Base-by-base conservation (phyloP, 2,888 invertebrate species). In the Muschampia plurimacula region DNA sequence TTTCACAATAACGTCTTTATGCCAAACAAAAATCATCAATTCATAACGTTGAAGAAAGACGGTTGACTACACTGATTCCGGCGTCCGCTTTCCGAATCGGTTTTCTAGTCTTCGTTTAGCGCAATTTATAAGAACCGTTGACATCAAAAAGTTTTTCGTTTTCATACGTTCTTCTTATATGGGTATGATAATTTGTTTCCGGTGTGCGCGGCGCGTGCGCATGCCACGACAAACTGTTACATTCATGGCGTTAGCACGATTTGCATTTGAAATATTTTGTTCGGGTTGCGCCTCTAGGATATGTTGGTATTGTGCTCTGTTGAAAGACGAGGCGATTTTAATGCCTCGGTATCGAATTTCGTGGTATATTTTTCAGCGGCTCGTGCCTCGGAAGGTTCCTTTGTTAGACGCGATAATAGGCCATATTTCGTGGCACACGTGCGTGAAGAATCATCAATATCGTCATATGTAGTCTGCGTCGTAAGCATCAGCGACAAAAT, bases 161-260 rank as follows among this genome's bases (percentile, higher is more conserved):
- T 92, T 89, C 85, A 84, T 89, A 86, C 89, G 86, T 83, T 86
- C 93, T 85, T 86, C 93, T 84, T 93, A 93, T 92, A 94, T 92
- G 94, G 94, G 84, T 92, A 94, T 93, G 94, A 93, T 93, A 94
- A 94, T 94, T 93, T 93, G 90, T 94, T 92, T 93, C 94, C 94
- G 94, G 93, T 90, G 88, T 87, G 82, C 88, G 82, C 88, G 90
- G 87, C 93, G 92, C 93, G 94, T 93, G 93, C 93, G 93, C 94
- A 86, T 80, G 86, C 82, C 92, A 90, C 93, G 92, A 93, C 92
- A 89, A 88, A 91, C 92, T 91, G 90, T 92, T 92, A 93, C 93
- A 92, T 92, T 94, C 92, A 93, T 91, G 85, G 90, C 89, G 89
- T 88, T 89, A 85, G 91, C 92, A 93, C 94, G 93, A 94, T 94